These are phyloP conservation scores for Melitaea cinxia DNA, from an alignment of 1,140 invertebrate genomes.

Conservation along the genomic window DNA sequence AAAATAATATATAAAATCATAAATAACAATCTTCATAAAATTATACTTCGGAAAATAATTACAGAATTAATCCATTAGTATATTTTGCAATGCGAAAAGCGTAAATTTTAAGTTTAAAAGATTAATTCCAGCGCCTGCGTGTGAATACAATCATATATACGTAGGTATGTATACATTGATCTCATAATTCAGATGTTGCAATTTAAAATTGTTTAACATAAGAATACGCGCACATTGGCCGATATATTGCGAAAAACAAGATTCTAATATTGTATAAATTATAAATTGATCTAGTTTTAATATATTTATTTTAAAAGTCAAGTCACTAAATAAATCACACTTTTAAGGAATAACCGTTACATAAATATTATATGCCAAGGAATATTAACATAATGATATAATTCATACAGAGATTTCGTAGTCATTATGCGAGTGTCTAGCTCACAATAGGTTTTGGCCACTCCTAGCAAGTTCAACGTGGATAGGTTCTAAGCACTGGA, in stretches of 20 bases:
- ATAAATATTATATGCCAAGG: slow-evolving; percentile 1
- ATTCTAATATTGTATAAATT: not conserved
- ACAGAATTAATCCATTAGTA: slow-evolving; percentile 24
- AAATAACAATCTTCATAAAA: not conserved
- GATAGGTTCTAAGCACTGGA: slow-evolving; percentile 30
- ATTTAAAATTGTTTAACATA: slow-evolving; percentile 19
- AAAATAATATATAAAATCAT: not conserved
- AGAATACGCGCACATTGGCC: slow-evolving; percentile 13
- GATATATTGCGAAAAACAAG: slow-evolving; percentile 9
- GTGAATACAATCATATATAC: slow-evolving; percentile 1
- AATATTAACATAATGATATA: slow-evolving; percentile 6
- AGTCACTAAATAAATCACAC: slow-evolving; percentile 7
- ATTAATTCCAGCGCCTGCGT: slow-evolving; percentile 16
- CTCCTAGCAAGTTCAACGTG: slow-evolving; percentile 11
- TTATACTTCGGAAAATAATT: not conserved
- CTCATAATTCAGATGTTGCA: not conserved
- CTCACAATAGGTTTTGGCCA: slow-evolving; percentile 15
- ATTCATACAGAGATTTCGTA: not conserved
- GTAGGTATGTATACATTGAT: not conserved
- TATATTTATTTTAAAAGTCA: not conserved
- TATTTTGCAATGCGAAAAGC: slow-evolving; percentile 3
- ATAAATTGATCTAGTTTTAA: slow-evolving; percentile 2
- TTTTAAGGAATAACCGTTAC: not conserved
- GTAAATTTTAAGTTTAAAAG: not conserved
- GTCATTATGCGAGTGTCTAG: slow-evolving; percentile 1